Percentiles rank a stretch among this genome's conserved stretches.
These are phyloP conservation scores for Sarcophaga subvicina DNA, from an alignment of 2,888 invertebrate species.

Conservation along the genomic window DNA sequence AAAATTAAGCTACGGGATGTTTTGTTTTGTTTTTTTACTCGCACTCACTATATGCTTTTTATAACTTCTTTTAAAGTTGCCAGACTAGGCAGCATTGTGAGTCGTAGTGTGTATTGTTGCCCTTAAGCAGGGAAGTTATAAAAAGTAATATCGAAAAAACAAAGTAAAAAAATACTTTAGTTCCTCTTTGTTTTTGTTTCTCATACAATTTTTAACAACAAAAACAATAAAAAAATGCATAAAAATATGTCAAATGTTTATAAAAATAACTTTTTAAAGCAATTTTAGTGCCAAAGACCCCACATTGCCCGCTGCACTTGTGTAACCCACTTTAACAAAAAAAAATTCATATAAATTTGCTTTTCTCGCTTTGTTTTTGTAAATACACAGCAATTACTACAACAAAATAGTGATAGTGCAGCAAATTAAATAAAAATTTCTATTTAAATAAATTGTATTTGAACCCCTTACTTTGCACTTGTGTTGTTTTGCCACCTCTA, in stretches of 20 bases:
- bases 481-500: no score
- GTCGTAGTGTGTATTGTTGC: background rate
- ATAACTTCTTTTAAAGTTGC: conserved; percentile 41
- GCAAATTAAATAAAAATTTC: conserved; percentile 1
- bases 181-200: conserved; percentile 38
- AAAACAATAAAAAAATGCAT: no score
- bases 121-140: conserved; percentile 3
- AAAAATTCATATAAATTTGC: no score
- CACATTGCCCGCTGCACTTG: conserved; percentile 46
- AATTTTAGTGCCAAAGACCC: conserved; percentile 65
- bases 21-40: background rate
- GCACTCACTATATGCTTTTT: background rate
- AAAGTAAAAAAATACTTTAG: conserved; percentile 14
- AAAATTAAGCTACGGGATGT: conserved; percentile 27
- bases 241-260: conserved; percentile 1
- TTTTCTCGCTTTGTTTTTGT: conserved; percentile 11
- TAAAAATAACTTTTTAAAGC: conserved; percentile 53
- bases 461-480: background rate
- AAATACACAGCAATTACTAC: no score
- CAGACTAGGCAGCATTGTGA: conserved; percentile 1
- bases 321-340: conserved; percentile 58
- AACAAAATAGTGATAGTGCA: background rate
- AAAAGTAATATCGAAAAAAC: background rate
- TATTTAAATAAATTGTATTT: conserved; percentile 39
- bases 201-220: no score